Evolutionary conservation across 1,140 invertebrate genomes (phyloP), one percentile per base, ranked within the genome.

Genomic region (Globodera ellingtonae): DNA sequence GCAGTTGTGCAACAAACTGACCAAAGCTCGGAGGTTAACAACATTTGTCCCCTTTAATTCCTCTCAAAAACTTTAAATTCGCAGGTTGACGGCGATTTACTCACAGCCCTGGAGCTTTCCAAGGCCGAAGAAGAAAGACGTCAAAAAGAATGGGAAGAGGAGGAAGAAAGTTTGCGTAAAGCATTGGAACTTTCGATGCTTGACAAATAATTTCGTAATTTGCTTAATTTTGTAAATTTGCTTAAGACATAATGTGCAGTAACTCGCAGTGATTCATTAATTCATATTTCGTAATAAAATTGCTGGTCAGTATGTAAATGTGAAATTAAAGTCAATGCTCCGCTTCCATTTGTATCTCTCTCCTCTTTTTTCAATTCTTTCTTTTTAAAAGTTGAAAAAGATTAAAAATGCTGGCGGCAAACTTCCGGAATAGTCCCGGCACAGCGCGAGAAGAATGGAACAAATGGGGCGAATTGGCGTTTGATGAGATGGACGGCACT

Each of bases 401-500:
- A 35, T 35, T 35, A 35, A 35, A 35, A 35, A 35, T 35, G 35
- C 35, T 62, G 56, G 13, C 18, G 56, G 56, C 56, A 10, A 62
- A 62, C 18, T 70, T 67, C 67, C 75, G 79, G 48, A 80, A 80
- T 67, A 44, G 48, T n/a, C 73, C 79, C 47, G 79, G 79, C 59
- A 78, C 79, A n/a, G 78, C 9, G 47, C 72, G 79, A 7, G 79
- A 62, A 96, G 94, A 98, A 89, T 99, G 98, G 91, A 94, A 95
- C 88, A 94, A 94, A 80, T 99, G 98, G 98, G 95, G 95, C 24
- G 95, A 98, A 92, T 95, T 98, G 90, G 93, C 94, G 0, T 98
- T 98, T 90, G 97, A 99, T 91, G 96, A 99, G 91, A 99, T 99
- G 97, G 97, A 99, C 88, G 98, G 95, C 88, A 98, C 96, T 4